Base-by-base conservation (phyloP, 2,113 vertebrate species). In the Tenebrosternarchus preto region DNA sequence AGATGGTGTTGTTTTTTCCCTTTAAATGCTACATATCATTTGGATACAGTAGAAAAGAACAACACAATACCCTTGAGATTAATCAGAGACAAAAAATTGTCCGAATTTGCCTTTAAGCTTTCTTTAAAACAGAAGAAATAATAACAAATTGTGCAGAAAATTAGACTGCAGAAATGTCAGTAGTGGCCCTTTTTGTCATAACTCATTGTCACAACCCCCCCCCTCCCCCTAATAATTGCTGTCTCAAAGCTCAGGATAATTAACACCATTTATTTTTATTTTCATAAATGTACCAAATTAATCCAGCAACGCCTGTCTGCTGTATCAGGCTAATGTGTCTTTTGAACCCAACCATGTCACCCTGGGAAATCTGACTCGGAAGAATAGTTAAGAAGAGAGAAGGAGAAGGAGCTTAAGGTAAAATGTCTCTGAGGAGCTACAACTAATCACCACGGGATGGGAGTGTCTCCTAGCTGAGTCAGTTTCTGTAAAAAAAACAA, bases 401-500 rank as follows among this genome's bases (percentile, higher is more conserved):
- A 20, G 5, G 19, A 67, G 64, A 59, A 70, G 4, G 27, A 11
- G 53, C 55, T 69, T 31, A 19, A 53, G 17, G 24, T 17, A 56
- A 76, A 73, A 36, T 43, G 66, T 66, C 74, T 66, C 22, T 56
- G 55, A 22, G 66, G 64, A 66, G 50, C n/a, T 29, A 20, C 56
- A 81, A 33, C 63, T 77, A 77, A 80, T 84, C 74, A 50, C 46
- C 0, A 15, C 29, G 60, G 60, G 60, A 15, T 24, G 60, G 60
- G 60, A 31, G 46, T 80, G 22, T 69, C 56, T 76, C 50, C 66
- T 64, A 66, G 71, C 12, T 9, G 27, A 80, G 50, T 55, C 53
- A 5, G 57, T 31, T 68, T 67, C 63, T 80, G 63, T 24, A 24
- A 27, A 46, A 59, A 80, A 76, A 76, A n/a, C n/a, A n/a, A n/a